Conservation (phyloP, 1,140 invertebrate genomes). For the Sweltsa coloradensis region DNA sequence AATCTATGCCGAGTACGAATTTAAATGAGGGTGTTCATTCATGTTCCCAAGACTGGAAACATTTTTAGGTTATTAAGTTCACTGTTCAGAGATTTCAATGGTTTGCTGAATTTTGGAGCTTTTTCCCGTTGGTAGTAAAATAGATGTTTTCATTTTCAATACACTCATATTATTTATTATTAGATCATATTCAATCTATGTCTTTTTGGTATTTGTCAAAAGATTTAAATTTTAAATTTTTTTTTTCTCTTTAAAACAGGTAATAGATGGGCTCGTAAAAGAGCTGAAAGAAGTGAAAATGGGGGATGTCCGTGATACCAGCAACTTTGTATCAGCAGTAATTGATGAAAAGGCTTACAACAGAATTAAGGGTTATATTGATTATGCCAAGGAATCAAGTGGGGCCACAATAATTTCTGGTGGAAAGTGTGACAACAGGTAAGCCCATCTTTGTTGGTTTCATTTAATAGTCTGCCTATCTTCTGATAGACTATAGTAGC, state of each 20-base stretch:
- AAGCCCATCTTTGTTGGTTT: conserved; percentile 19
- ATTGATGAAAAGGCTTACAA: conserved; percentile 92
- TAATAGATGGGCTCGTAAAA: conserved; percentile 58
- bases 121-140: too few relatives aligned
- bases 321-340: conserved; percentile 82
- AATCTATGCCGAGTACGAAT: too few relatives aligned
- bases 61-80: too few relatives aligned
- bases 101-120: too few relatives aligned
- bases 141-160: too few relatives aligned
- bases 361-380: conserved; percentile 81
- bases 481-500: neutral
- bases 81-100: too few relatives aligned
- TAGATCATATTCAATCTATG: too few relatives aligned
- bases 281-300: conserved; percentile 62
- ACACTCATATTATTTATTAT: too few relatives aligned
- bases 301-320: conserved; percentile 73
- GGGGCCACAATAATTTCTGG: conserved; percentile 78
- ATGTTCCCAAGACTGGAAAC: too few relatives aligned
- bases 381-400: conserved; percentile 69
- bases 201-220: too few relatives aligned
- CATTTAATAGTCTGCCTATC: neutral
- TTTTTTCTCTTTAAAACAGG: conserved; percentile 30
- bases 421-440: conserved; percentile 76
- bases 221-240: too few relatives aligned
- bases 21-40: too few relatives aligned